Conservation (phyloP, 2,113 vertebrate genomes). For the Echinops telfairi region DNA sequence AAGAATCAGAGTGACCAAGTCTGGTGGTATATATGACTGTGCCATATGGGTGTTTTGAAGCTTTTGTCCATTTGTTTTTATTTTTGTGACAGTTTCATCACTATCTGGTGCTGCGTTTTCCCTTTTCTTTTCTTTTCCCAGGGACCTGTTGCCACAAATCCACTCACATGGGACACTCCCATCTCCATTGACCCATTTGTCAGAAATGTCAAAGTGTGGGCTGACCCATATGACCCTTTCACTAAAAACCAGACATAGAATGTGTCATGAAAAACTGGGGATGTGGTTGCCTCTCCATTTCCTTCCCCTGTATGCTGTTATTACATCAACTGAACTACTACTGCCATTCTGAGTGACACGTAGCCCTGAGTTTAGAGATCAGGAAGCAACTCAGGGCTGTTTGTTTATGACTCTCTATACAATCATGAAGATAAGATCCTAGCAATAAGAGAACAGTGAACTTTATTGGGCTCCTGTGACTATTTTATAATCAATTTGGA, state of each 20-base stretch:
- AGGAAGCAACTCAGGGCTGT: background rate
- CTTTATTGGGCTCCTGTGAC: no score
- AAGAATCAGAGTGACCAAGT: background rate
- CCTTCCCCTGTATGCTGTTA: background rate
- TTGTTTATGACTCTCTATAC: background rate
- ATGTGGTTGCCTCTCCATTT: background rate
- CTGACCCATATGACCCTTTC: background rate
- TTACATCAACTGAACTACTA: background rate
- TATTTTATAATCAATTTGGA: background rate
- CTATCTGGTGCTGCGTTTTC: background rate
- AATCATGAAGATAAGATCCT: background rate
- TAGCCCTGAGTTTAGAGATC: background rate
- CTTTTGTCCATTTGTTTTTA: background rate
- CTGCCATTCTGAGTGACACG: background rate
- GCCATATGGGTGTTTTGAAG: background rate
- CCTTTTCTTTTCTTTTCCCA: background rate
- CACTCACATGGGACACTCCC: background rate
- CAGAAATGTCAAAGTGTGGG: background rate
- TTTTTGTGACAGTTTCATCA: background rate
- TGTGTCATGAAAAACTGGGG: background rate
- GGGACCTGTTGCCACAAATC: background rate
- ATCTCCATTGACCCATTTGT: conserved; percentile 25
- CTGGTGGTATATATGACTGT: fast-evolving
- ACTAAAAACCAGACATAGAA: background rate
- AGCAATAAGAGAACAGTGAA: background rate